Conservation (phyloP, 1,140 invertebrate species). For the Pararge aegeria region DNA sequence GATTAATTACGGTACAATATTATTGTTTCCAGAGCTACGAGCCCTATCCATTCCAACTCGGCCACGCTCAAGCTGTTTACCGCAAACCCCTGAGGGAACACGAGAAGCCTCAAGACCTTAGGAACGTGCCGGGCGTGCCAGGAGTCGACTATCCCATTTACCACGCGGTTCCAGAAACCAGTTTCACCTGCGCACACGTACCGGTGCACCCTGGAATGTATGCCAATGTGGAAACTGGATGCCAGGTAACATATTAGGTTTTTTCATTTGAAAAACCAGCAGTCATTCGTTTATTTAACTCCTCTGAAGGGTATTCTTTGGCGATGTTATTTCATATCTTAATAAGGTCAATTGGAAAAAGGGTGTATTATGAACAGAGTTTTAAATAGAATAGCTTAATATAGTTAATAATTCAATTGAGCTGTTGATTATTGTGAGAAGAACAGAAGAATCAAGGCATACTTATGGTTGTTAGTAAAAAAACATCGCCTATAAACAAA, state of each 20-base stretch:
- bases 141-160: constrained; percentile 90
- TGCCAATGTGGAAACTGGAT: constrained; percentile 91
- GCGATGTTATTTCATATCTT: no score
- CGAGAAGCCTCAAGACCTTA: constrained; percentile 87
- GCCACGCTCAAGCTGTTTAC: constrained; percentile 45
- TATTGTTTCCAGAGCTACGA: constrained; percentile 53
- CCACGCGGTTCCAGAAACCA: constrained; percentile 87
- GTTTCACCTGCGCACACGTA: constrained; percentile 88
- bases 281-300: no score
- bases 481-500: no score
- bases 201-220: constrained; percentile 91
- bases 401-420: no score
- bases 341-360: no score
- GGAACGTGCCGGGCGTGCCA: constrained; percentile 87
- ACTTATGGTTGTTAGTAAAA: no score
- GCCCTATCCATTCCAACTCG: constrained; percentile 51
- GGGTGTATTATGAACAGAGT: no score
- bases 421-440: no score
- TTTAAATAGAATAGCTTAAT: no score
- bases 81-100: constrained; percentile 71
- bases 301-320: no score
- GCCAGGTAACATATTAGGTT: constrained; percentile 82
- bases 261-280: no score
- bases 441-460: no score
- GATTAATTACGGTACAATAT: background rate